Base-by-base conservation (phyloP, 2,888 invertebrate genomes). In the Scaptomyza flava region DNA sequence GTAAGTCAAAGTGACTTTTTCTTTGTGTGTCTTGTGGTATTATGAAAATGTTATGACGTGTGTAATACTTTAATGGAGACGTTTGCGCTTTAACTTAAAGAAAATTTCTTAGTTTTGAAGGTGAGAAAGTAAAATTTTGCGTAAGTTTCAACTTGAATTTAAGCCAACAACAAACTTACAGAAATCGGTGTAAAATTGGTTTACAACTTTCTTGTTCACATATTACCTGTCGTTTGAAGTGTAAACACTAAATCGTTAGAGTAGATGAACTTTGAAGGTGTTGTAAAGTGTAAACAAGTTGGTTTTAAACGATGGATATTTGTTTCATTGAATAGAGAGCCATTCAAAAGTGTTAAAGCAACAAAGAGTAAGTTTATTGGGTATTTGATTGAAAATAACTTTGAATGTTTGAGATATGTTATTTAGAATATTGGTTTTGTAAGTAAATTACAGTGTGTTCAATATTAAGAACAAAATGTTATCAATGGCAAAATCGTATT, bases 1-100 rank as follows among this genome's bases (percentile, higher is more conserved):
- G 48, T 46, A 46, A 77, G 62, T 57, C 67, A 63, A 67, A 67
- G 60, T 45, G 48, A 43, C 41, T 48, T 46, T 54, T 72, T 5
- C 41, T 50, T 56, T 61, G 45, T 45, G 46, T 46, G 38, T 38
- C 7, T 38, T n/a, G 38, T 38, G 38, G 38, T 14, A 14, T 38
- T 14, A 38, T 38, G 34, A 48, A 48, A 17, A 17, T 17, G 47
- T 8, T 17, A 31, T 31, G 6, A 27, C 3, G 23, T 23, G 30
- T 31, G 14, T 7, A 9, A 47, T 14, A 17, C 11, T 47, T 17
- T 9, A 3, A 33, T 34, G 33, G 1, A 34, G 11, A 34, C 11
- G 4, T 34, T 34, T 27, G 27, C 27, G 27, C 27, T 27, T 3
- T 27, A 5, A 27, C n/a, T 27, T 3, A 33, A 33, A 11, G 3